Base-by-base conservation (phyloP, 1,140 invertebrate species). In the Hyposmocoma kahamanoa region DNA sequence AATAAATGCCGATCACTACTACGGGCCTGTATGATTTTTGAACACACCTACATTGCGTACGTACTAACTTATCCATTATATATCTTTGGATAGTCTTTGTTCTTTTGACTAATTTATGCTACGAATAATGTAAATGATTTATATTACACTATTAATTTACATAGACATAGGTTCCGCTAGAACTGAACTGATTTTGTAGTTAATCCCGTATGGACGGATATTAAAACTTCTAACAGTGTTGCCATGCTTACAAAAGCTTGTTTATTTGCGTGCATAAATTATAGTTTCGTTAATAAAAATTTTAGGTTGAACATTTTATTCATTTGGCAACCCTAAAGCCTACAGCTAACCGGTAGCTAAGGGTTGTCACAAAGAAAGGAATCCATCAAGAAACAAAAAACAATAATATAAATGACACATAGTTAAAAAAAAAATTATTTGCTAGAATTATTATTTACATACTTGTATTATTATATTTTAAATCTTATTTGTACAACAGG, bases 121-220 rank as follows among this genome's bases (percentile, higher is more conserved):
- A 51, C 46, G 42, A 55, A 57, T 59, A 63, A 58, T 63, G 53
- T 62, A 67, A 45, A 65, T 36, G 15, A 8, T 36, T 15, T 13
- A 17, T 36, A 36, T 36, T 36, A 36, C 32, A 36, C 32, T 36
- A 36, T 47, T 60, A 67, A 52, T 66, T 66, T 60, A 59, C 50
- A 62, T 50, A 62, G 43, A 57, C 43, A 54, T 45, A 26, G 48
- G 46, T 48, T 65, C 55, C 51, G 56, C 56, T 64, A 65, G 68
- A 50, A 39, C 43, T 56, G 42, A 61, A 57, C 52, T 58, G 62
- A 42, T 45, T 59, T 65, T 60, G 59, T 63, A 66, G 48, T 59
- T 45, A 56, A 65, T 64, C 72, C 75, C 75, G 75, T 56, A 63
- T 77, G 76, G 76, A 80, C 76, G 76, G 76, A 80, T 53, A 54